Percentiles rank a stretch among this genome's conserved stretches.
Conservation (phyloP, 2,797 vertebrate genomes). For the Adrianichthys oophorus region DNA sequence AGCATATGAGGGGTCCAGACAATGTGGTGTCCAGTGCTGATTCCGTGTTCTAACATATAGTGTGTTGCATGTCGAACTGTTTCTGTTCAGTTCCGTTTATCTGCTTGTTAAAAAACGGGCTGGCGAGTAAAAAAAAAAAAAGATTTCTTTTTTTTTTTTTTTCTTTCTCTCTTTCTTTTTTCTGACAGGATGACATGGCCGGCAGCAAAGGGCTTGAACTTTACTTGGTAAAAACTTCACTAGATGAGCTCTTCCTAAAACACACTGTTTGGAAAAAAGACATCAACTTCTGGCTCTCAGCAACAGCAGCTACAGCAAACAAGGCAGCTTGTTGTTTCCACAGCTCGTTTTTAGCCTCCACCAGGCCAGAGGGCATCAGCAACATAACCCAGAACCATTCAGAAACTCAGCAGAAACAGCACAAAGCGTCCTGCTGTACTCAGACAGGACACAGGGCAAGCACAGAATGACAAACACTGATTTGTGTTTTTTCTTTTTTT, state of each 20-base stretch:
- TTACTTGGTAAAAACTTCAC: slow-evolving; percentile 23
- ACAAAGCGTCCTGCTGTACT: slow-evolving; percentile 56
- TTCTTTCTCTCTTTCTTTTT: too few species aligned
- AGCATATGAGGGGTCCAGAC: slow-evolving; percentile 1
- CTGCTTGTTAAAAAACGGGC: slow-evolving; percentile 1
- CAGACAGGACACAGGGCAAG: slow-evolving; percentile 19
- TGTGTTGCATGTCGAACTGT: not conserved
- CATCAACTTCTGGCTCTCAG: slow-evolving; percentile 26
- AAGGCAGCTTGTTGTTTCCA: slow-evolving; percentile 53
- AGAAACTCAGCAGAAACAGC: slow-evolving; percentile 28
- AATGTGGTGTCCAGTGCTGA: not conserved
- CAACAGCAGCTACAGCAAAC: slow-evolving; percentile 44
- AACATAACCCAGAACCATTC: slow-evolving; percentile 38
- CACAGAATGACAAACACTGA: slow-evolving; percentile 53
- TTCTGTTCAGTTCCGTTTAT: not conserved
- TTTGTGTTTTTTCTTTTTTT: slow-evolving; percentile 52
- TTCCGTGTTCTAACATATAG: not conserved
- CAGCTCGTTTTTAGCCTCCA: slow-evolving; percentile 28
- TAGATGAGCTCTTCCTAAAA: slow-evolving; percentile 24
- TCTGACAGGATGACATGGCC: not conserved
- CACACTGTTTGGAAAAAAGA: slow-evolving; percentile 33
- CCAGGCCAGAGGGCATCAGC: slow-evolving; percentile 40
- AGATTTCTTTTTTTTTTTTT: too few species aligned
- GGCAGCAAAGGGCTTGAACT: slow-evolving; percentile 10
- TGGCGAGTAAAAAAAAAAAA: not conserved